Evolutionary conservation across 1,140 invertebrate species (phyloP).

Genomic region (Nixonia krombeini): DNA sequence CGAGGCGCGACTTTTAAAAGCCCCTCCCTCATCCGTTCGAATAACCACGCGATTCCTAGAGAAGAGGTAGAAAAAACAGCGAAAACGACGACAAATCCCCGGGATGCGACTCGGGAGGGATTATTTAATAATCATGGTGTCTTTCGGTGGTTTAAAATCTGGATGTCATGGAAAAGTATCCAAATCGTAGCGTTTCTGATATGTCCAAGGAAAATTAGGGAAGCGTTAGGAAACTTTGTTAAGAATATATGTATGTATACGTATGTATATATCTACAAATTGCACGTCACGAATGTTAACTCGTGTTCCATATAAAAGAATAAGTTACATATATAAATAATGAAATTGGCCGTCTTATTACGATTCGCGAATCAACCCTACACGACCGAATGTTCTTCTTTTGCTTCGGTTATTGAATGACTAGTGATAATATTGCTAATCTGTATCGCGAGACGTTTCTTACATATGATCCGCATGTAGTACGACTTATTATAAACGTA

Average conservation of each 20-base stretch:
- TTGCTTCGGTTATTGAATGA: too few species aligned
- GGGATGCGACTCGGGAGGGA: constrained; percentile 48
- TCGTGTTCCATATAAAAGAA: constrained; percentile 33
- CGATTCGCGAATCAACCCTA: neutral
- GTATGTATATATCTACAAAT: constrained; percentile 44
- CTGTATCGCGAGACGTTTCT: too few species aligned
- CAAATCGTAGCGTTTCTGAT: constrained; percentile 34
- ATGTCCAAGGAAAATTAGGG: constrained; percentile 46
- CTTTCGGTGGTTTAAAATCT: constrained; percentile 37
- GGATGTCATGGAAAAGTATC: constrained; percentile 40
- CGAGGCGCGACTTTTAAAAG: constrained; percentile 42
- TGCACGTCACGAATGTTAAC: constrained; percentile 33
- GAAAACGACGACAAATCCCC: constrained; percentile 66
- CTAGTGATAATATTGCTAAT: constrained; percentile 34
- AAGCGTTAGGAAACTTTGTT: constrained; percentile 33
- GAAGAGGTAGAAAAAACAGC: constrained; percentile 70
- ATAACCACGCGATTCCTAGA: constrained; percentile 61
- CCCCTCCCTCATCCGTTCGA: constrained; percentile 46
- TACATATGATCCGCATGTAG: too few species aligned
- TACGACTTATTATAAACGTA: too few species aligned
- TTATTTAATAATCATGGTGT: constrained; percentile 52
- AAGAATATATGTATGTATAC: constrained; percentile 41
- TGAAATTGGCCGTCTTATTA: constrained; percentile 2
- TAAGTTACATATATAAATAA: constrained; percentile 34
- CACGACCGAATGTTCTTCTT: too few species aligned